Conservation (phyloP, 92 coral and sea anemone species). For the Isaurus tuberculatus region DNA sequence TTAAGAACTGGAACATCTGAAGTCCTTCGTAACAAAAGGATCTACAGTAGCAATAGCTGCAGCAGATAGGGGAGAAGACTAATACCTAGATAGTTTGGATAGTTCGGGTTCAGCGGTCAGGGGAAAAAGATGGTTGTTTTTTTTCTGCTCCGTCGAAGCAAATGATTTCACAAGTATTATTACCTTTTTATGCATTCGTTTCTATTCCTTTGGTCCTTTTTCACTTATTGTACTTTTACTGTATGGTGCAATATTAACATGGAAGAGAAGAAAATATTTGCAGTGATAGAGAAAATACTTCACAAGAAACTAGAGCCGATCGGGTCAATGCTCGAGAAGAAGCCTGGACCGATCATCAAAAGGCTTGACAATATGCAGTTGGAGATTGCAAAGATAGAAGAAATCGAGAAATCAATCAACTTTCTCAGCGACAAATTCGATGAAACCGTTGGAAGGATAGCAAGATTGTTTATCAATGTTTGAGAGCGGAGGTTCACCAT, state of each 20-base stretch:
- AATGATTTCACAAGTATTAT: not conserved
- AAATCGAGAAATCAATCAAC: not conserved
- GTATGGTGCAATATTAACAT: not conserved
- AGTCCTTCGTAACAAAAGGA: no score
- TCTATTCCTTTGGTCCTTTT: constrained; percentile 8
- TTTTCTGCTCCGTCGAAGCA: not conserved
- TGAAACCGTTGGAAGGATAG: not conserved
- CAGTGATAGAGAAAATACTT: not conserved
- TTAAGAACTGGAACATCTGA: no score
- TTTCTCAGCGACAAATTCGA: not conserved
- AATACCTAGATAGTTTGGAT: no score
- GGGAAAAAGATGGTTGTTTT: not conserved
- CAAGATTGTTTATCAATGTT: not conserved
- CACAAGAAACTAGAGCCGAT: not conserved
- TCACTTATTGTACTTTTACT: constrained; percentile 15
- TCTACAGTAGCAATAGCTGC: no score
- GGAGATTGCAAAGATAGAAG: not conserved
- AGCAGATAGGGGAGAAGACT: no score
- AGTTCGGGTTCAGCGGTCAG: not conserved
- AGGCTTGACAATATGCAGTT: not conserved
- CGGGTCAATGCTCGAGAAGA: not conserved
- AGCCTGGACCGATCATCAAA: not conserved
- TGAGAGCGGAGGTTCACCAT: constrained; percentile 20
- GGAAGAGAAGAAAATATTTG: constrained; percentile 12
- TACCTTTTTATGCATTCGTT: not conserved